A percentile compares a stretch with the other conserved stretches of the same genome.
Conservation (phyloP, 2,888 invertebrate species). For the Lottia gigantea region DNA sequence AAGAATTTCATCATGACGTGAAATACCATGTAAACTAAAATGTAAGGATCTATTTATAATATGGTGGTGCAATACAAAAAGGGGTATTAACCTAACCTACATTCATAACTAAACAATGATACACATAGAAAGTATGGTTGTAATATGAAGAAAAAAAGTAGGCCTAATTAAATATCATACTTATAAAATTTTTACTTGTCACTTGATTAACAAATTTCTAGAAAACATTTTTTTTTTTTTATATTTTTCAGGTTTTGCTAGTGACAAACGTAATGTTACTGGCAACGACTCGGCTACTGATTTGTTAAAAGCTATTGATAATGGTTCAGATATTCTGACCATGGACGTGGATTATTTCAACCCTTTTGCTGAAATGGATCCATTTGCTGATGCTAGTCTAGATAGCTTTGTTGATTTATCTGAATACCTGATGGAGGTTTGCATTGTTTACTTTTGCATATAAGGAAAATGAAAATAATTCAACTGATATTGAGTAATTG, state of each 20-base stretch:
- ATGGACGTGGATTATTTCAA: slow-evolving; percentile 8
- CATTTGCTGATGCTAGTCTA: slow-evolving; percentile 35
- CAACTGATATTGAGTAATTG: neutral
- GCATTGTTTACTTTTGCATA: slow-evolving; percentile 15
- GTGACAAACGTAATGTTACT: slow-evolving; percentile 36
- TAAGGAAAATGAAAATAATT: neutral
- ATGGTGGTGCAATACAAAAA: too few species aligned
- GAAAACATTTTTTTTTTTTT: slow-evolving; percentile 1
- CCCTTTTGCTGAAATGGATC: slow-evolving; percentile 32
- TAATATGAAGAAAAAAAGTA: too few species aligned
- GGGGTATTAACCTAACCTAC: too few species aligned
- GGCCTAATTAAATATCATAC: too few species aligned
- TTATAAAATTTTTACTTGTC: too few species aligned
- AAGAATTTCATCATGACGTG: slow-evolving; percentile 12
- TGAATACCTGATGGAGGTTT: slow-evolving; percentile 43
- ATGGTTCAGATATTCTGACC: slow-evolving; percentile 13
- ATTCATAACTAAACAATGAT: too few species aligned
- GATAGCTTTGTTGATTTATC: slow-evolving; percentile 57
- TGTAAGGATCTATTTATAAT: too few species aligned
- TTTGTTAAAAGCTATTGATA: neutral
- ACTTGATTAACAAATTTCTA: too few species aligned
- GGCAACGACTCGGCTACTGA: slow-evolving; percentile 30
- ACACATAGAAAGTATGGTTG: too few species aligned
- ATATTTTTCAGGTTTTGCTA: slow-evolving; percentile 30
- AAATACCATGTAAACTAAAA: neutral